Percentiles rank a stretch among this genome's conserved stretches.
Conservation (phyloP, 2,888 invertebrate genomes). For the Limnephilus lunatus region DNA sequence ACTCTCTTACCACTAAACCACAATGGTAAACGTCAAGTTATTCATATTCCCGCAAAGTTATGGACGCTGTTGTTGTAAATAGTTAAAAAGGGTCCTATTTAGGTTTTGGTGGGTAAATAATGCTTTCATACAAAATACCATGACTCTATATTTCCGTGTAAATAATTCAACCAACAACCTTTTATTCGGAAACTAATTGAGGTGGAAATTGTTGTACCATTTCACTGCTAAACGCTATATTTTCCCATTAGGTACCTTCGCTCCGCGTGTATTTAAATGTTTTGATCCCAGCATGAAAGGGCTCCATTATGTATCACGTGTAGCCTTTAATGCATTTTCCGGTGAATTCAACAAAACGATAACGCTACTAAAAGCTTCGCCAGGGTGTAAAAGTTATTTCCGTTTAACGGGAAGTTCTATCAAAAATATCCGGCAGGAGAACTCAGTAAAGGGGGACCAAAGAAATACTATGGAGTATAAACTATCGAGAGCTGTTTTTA, state of each 20-base stretch:
- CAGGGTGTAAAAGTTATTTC: conserved; percentile 52
- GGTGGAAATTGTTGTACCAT: conserved; percentile 32
- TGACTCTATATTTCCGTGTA: conserved; percentile 2
- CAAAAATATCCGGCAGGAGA: conserved; percentile 40
- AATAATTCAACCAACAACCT: not conserved
- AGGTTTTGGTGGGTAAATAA: not conserved
- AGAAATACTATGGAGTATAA: not conserved
- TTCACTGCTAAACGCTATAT: conserved; percentile 13
- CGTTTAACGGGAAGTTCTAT: conserved; percentile 50
- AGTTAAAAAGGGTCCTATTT: not conserved
- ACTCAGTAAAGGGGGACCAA: not conserved
- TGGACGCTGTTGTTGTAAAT: not conserved
- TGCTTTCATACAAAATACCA: not conserved
- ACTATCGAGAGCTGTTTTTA: conserved; percentile 34
- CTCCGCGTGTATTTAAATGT: conserved; percentile 30
- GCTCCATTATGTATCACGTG: conserved; percentile 26
- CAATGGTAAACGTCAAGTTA: not conserved
- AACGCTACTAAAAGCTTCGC: conserved; percentile 47
- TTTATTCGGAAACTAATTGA: conserved; percentile 36
- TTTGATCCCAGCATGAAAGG: conserved; percentile 22
- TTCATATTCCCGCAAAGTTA: not conserved
- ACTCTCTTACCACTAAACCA: not conserved
- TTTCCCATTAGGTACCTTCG: conserved; percentile 17
- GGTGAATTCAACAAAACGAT: conserved; percentile 54
- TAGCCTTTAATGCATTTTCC: conserved; percentile 56